Evolutionary conservation across 2,888 invertebrate species (phyloP).

Genomic region (Trypoxylon attenuatum): DNA sequence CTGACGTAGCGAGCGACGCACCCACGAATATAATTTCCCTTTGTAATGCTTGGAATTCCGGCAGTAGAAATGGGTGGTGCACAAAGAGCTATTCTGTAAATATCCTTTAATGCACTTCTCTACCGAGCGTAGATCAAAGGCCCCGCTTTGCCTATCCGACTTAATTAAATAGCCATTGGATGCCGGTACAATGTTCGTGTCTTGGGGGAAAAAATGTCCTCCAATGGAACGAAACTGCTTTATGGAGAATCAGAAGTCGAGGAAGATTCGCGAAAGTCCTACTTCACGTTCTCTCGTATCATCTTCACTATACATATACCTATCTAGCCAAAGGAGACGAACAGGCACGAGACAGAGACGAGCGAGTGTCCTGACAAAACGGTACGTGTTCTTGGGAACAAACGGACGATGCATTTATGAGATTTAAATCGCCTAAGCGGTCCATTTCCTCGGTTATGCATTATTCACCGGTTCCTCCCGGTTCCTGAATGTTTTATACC

Average conservation of each 20-base stretch:
- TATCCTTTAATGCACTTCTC: background rate
- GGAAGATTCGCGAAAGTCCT: constrained; percentile 12
- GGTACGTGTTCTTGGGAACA: constrained; percentile 58
- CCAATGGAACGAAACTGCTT: no score
- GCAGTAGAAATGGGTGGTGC: background rate
- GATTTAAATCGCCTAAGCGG: constrained; percentile 73
- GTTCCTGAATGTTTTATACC: constrained; percentile 68
- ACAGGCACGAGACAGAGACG: constrained; percentile 1
- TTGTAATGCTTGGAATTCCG: background rate
- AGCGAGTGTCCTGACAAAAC: constrained; percentile 56
- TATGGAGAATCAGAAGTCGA: background rate
- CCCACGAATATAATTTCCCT: background rate
- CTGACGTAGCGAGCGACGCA: background rate
- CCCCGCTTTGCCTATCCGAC: background rate
- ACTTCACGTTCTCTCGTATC: constrained; percentile 10
- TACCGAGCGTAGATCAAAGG: background rate
- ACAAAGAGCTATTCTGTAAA: constrained; percentile 5
- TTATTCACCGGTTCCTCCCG: constrained; percentile 68
- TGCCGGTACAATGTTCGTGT: background rate
- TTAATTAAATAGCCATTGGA: background rate
- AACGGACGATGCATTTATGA: constrained; percentile 70
- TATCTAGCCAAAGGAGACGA: constrained; percentile 26
- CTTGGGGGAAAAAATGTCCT: background rate
- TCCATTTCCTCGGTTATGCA: constrained; percentile 71
- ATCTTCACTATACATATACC: constrained; percentile 11